Evolutionary conservation across 2,888 invertebrate species (phyloP), one percentile per base, ranked within the genome.

Genomic region (Hydrotaea cyrtoneurina): DNA sequence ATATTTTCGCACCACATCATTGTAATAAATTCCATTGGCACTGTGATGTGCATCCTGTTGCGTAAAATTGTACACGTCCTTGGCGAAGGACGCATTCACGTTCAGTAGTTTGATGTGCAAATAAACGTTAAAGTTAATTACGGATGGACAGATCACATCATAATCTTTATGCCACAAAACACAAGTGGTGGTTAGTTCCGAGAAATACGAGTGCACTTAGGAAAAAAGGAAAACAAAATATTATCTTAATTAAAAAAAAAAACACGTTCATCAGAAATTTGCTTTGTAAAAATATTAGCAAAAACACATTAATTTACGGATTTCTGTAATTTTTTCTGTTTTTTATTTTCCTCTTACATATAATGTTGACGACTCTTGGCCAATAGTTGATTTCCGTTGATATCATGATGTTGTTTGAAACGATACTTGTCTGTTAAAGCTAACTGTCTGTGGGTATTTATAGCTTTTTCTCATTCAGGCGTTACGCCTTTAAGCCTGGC

Each of bases 151-250:
- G 39, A 84, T 19, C 10, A 85, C 43, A 17, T 86, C 77, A 73
- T 86, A 85, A 15, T 83, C 26, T 3, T 53, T 23, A 81, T 86
- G 77, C 85, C 86, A 83, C 26, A 87, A 31, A 15, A 87, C 83
- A 21, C 86, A 87, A 21, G 83, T 86, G 15, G 87, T 83, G 11
- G 69, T 79, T 8, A 86, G 74, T 4, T 86, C 75, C 10, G 59
- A 59, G 31, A 87, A 86, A 80, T 87, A 87, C 59, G 78, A 82
- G 26, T 83, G 82, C 17, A 87, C 87, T 87, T 10, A 31, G 31
- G 2, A 1, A 7, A 31, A 15, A 43, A 71, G 13, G 13, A 53
- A 57, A 17, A 75, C 21, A 50, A 50, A n/a, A 50, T n/a, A 50
- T n/a, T 31, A 31, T 31, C 2, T 13, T 19, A n/a, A 23, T 11